Evolutionary conservation across 2,113 vertebrate genomes (phyloP), one percentile per base, ranked within the genome.

Genomic region (Acrocephalus kingi): DNA sequence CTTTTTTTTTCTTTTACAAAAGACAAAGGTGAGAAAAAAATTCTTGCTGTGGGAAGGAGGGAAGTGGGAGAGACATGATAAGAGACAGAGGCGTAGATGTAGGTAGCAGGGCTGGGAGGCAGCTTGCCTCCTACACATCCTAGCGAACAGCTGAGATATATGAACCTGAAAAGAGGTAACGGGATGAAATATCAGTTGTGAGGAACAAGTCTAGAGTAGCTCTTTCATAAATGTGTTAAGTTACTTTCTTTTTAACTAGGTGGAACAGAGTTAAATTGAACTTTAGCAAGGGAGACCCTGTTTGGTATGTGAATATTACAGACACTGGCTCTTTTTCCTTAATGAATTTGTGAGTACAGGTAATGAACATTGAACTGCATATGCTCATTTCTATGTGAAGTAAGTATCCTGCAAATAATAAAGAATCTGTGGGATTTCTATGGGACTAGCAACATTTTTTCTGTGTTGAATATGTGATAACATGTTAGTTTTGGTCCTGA

Each of bases 101-200:
- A 45, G 52, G 41, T 86, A 35, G 51, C 43, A 43, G 62, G 49
- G 15, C 48, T 92, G 33, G 51, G 48, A 41, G 76, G 58, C 39
- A 81, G 1, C 2, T 4, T 77, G 43, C 89, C 46, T 46, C 81
- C 49, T 86, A 78, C 52, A 27, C 39, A 19, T 62, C 15, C n/a
- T 78, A 56, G 31, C 52, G 62, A 92, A 28, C 17, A 84, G 15
- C 43, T 78, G 77, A 81, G 90, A 48, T 48, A n/a, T 33, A 61
- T 28, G 84, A 92, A 45, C 48, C 49, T 94, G 62, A 52, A 45
- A 89, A 79, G 73, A 84, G 22, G 15, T 84, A 75, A 79, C 30
- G 37, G 48, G 13, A 55, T 52, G 27, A 83, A 51, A 11, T 66
- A 85, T 27, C 8, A 39, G 8, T 69, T 51, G 15, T 28, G 35